Base-by-base conservation (phyloP, 37 sponge, comb jelly and placozoan species). In the Haliclona indistincta region DNA sequence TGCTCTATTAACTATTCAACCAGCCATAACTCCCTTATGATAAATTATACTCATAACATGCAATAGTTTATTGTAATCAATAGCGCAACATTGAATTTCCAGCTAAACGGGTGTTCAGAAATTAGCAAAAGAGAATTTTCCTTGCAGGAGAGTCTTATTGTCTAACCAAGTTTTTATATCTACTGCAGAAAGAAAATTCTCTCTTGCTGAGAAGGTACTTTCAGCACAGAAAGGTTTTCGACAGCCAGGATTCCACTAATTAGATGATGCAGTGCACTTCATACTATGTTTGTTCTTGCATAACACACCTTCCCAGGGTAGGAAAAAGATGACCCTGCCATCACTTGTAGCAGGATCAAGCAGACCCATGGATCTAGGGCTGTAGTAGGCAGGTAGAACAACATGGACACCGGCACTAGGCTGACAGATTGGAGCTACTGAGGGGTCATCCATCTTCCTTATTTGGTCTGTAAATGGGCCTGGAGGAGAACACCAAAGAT, bases 281-380 rank as follows among this genome's bases (percentile, higher is more conserved):
- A n/a, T n/a, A n/a, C n/a, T n/a, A n/a, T n/a, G n/a, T n/a, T n/a
- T n/a, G n/a, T n/a, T n/a, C n/a, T n/a, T n/a, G 51, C 15, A 15
- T 58, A n/a, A 36, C 76, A 78, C 47, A 84, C 93, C 88, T 78
- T 93, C 87, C 99, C 99, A 99, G 3, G 99, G 99, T 39, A 99
- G 86, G 79, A 99, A 99, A 90, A 99, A 99, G 56, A 99, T 95
- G 73, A 99, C 97, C 41, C 99, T 47, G 8, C 99, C 99, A 73
- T 99, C 99, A 25, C 87, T 93, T 56, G 99, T 93, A 47, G 90
- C 63, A 35, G 99, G 97, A 52, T 99, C 99, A 29, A 99, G 83
- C 38, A 99, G 81, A 0, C 99, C 99, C 97, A 96, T 99, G 76
- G 84, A 75, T 2, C 77, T 52, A 13, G 99, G 99, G 51, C 99